phyloP scores from a whole-genome alignment of 2,113 vertebrate species.

The Myrmecobius fasciatus region DNA sequence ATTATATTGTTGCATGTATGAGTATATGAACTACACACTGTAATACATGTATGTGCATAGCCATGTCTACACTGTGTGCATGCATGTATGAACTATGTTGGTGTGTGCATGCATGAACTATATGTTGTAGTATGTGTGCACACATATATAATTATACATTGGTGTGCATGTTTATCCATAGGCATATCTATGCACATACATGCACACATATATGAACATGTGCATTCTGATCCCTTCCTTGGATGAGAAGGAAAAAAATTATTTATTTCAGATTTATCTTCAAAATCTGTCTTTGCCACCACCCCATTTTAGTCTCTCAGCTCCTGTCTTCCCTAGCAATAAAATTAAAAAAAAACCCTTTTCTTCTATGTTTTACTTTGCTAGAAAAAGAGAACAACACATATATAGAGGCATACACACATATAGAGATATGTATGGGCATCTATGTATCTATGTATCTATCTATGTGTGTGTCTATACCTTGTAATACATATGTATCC shows the following conservation, averaged over 20 bases:
- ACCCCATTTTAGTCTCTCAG: neutral
- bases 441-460: neutral
- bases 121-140: neutral
- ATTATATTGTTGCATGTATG: too few species aligned
- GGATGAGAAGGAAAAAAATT: neutral
- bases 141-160: too few species aligned
- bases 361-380: slow-evolving; percentile 40
- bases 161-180: too few species aligned
- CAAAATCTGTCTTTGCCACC: neutral
- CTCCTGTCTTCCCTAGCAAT: neutral
- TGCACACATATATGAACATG: neutral
- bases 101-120: too few species aligned
- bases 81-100: too few species aligned
- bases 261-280: neutral
- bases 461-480: neutral
- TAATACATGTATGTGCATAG: too few species aligned
- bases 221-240: neutral
- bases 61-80: too few species aligned
- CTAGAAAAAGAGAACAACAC: slow-evolving; percentile 45
- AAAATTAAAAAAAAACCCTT: neutral
- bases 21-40: too few species aligned
- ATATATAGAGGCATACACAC: too few species aligned
- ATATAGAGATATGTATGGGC: too few species aligned
- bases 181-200: neutral
- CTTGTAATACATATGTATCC: too few species aligned